Evolutionary conservation across 64 coral and sea anemone genomes (phyloP).

Genomic region (Stichodactyla helianthus): DNA sequence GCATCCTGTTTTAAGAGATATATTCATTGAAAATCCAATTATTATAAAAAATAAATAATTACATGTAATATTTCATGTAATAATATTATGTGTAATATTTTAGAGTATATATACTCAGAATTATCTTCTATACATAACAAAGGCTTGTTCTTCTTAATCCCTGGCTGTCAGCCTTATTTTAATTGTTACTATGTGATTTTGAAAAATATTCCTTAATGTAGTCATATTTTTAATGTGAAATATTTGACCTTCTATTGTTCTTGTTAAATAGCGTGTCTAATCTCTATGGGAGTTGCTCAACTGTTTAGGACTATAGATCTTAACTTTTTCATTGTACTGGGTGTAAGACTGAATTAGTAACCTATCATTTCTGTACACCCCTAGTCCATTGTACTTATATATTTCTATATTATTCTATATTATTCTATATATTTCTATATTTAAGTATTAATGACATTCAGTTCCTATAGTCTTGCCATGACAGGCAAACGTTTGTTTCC

Average conservation of each 20-base stretch:
- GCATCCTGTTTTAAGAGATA: neutral
- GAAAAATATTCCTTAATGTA: neutral
- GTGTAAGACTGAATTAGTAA: neutral
- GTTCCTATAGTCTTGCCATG: no score
- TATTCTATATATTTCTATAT: no score
- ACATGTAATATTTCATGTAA: no score
- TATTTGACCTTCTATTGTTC: neutral
- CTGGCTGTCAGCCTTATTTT: neutral
- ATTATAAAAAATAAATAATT: neutral
- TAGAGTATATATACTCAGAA: neutral
- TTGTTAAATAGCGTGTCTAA: conserved; percentile 5
- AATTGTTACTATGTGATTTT: neutral
- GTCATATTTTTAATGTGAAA: neutral
- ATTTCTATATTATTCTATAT: neutral
- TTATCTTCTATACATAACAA: neutral
- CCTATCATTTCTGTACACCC: neutral
- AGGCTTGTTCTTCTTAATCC: neutral
- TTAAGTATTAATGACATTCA: no score
- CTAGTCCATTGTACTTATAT: neutral
- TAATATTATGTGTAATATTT: neutral
- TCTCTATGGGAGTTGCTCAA: neutral
- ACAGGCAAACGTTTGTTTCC: no score
- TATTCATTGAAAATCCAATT: no score
- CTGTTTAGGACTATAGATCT: neutral
- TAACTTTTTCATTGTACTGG: neutral